These are phyloP conservation scores for Sanderia malayensis DNA, from an alignment of 30 jellyfish, hydroid and myxozoan genomes.

Conservation along the genomic window DNA sequence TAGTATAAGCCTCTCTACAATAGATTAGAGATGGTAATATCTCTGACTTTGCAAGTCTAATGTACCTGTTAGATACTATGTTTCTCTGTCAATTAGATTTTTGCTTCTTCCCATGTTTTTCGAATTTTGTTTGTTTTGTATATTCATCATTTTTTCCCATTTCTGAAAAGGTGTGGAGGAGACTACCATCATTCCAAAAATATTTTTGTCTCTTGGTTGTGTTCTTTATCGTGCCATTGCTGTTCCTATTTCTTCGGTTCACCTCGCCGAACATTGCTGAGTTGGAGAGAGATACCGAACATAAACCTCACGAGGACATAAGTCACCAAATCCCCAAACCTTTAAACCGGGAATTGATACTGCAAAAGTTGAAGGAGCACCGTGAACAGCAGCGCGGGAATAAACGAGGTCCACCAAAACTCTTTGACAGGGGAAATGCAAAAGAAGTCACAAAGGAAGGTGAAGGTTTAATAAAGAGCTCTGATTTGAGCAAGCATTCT, in stretches of 20 bases:
- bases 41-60: too few relatives aligned
- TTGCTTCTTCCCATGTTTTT: too few relatives aligned
- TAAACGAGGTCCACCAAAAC: slow-evolving; percentile 83
- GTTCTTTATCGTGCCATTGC: slow-evolving; percentile 34
- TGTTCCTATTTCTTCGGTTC: slow-evolving; percentile 33
- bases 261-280: slow-evolving; percentile 57
- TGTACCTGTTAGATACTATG: too few relatives aligned
- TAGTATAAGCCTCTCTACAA: too few relatives aligned
- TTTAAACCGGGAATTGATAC: slow-evolving; percentile 8
- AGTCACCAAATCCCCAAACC: slow-evolving; percentile 38
- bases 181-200: slow-evolving; percentile 68
- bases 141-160: too few relatives aligned
- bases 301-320: slow-evolving; percentile 38
- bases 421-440: slow-evolving; percentile 1
- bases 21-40: too few relatives aligned
- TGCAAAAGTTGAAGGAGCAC: neutral
- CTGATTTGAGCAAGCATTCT: neutral
- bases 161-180: slow-evolving; percentile 94
- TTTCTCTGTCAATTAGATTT: too few relatives aligned
- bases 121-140: too few relatives aligned
- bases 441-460: neutral
- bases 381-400: neutral
- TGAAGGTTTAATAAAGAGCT: neutral
- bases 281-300: slow-evolving; percentile 51
- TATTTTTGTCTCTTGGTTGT: slow-evolving; percentile 30